A percentile compares a stretch with the other conserved stretches of the same genome.
These are phyloP conservation scores for Cephalopachus bancanus DNA, from an alignment of 2,797 vertebrate species.

Conservation along the genomic window DNA sequence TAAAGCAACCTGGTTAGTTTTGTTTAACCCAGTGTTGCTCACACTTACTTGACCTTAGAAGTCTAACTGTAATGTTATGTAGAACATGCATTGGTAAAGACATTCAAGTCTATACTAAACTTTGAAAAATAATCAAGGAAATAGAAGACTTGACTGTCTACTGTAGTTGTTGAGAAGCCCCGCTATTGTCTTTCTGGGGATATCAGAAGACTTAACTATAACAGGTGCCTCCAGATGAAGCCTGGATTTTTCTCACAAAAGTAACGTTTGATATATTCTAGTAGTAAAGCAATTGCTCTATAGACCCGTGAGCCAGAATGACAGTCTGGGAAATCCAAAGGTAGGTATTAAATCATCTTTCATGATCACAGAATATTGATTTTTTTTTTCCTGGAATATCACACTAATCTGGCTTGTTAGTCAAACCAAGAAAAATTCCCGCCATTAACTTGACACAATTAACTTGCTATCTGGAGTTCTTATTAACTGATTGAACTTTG, in stretches of 20 bases:
- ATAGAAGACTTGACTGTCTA: neutral
- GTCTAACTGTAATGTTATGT: neutral
- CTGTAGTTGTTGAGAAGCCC: neutral
- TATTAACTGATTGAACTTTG: neutral
- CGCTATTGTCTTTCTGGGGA: neutral
- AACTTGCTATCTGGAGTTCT: neutral
- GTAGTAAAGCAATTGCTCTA: neutral
- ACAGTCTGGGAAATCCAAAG: constrained; percentile 34
- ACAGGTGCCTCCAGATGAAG: neutral
- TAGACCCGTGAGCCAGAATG: neutral
- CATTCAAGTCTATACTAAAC: constrained; percentile 6
- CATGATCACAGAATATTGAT: neutral
- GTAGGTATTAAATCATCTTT: neutral
- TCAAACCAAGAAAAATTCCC: constrained; percentile 14
- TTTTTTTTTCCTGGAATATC: neutral
- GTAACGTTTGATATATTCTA: constrained; percentile 4
- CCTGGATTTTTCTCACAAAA: constrained; percentile 54
- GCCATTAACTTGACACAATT: neutral
- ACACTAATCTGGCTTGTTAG: neutral
- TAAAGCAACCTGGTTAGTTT: constrained; percentile 3
- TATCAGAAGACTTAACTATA: neutral
- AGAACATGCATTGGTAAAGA: constrained; percentile 12
- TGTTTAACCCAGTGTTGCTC: neutral
- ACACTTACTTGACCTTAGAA: constrained; percentile 3
- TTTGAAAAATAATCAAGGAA: constrained; percentile 17